Base-by-base conservation (phyloP, 2,888 invertebrate species). In the Leucoptera coffeella region DNA sequence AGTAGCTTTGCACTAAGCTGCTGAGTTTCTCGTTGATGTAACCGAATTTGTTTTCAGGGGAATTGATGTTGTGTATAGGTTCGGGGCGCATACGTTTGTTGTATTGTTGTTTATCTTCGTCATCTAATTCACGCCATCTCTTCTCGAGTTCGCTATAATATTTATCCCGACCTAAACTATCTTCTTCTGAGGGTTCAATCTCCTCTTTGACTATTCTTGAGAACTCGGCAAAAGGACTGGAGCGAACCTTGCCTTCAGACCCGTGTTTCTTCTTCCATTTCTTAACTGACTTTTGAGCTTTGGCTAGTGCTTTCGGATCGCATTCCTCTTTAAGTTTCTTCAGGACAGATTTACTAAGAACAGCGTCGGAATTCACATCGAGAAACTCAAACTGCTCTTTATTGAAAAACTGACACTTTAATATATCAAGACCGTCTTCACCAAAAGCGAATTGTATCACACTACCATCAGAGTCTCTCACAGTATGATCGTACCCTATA, bases 381-480 rank as follows among this genome's bases (percentile, higher is more conserved):
- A 99, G 67, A 47, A 97, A 92, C 11, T 75, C 67, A 17, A 92
- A 62, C 41, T 87, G 86, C 26, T 84, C 77, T 20, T 77, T 47
- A 27, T 78, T 82, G 9, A 99, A 69, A 51, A 88, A 96, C 38
- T 88, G 86, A 1, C 87, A 81, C 52, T 90, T 91, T 0, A 81
- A 69, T 24, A 97, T 84, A 45, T 99, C 97, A 38, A 91, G 71
- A 0, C 91, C 91, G 50, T 95, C 95, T 67, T 95, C 95, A 2
- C 95, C 95, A 42, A 94, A 96, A 11, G 84, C 73, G 55, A 90
- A 94, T 74, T 94, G 97, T 27, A 99, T 78, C 2, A 99, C 79
- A 47, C 86, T 86, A 15, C 86, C 85, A 53, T 99, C 97, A 31
- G 88, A 84, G 50, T 99, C 97, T 34, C 97, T 76, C 0, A 99